A percentile compares a stretch with the other conserved stretches of the same genome.
phyloP scores from a whole-genome alignment of 1,140 invertebrate species.

The Nautilus pompilius region DNA sequence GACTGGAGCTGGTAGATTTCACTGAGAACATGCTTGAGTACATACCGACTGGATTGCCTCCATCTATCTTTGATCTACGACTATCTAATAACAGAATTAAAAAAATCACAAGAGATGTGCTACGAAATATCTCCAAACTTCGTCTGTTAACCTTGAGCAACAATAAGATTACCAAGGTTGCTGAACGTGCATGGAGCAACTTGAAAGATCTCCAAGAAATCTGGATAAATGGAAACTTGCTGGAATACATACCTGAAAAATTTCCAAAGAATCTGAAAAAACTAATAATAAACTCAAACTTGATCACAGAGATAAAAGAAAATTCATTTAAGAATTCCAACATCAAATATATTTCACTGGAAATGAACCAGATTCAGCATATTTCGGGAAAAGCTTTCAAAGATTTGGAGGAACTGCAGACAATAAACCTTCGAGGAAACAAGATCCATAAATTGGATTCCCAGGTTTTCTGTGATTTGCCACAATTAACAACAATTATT shows the following conservation, averaged over 20 bases:
- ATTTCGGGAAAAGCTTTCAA: constrained; percentile 68
- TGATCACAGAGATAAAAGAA: constrained; percentile 35
- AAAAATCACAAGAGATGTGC: constrained; percentile 74
- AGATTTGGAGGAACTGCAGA: constrained; percentile 68
- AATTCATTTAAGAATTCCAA: constrained; percentile 33
- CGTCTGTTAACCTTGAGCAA: constrained; percentile 76
- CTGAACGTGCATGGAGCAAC: constrained; percentile 81
- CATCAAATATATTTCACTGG: constrained; percentile 53
- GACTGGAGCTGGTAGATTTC: constrained; percentile 68
- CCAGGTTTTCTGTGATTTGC: constrained; percentile 30
- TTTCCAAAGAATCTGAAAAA: constrained; percentile 55
- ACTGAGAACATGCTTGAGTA: constrained; percentile 74
- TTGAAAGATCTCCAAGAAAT: constrained; percentile 75
- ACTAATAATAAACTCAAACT: constrained; percentile 42
- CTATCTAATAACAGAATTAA: constrained; percentile 74
- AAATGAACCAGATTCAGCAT: constrained; percentile 66
- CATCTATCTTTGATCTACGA: constrained; percentile 75
- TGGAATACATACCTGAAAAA: constrained; percentile 66
- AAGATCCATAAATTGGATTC: constrained; percentile 19
- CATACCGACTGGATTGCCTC: constrained; percentile 79
- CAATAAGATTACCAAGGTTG: constrained; percentile 72
- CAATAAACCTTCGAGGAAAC: constrained; percentile 58
- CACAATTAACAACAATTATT: constrained; percentile 58
- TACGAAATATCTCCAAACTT: constrained; percentile 83
- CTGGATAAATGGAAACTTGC: constrained; percentile 49